Percentiles rank a stretch among this genome's conserved stretches.
phyloP scores from a whole-genome alignment of 2,797 vertebrate genomes.

The Chelidonichthys spinosus region DNA sequence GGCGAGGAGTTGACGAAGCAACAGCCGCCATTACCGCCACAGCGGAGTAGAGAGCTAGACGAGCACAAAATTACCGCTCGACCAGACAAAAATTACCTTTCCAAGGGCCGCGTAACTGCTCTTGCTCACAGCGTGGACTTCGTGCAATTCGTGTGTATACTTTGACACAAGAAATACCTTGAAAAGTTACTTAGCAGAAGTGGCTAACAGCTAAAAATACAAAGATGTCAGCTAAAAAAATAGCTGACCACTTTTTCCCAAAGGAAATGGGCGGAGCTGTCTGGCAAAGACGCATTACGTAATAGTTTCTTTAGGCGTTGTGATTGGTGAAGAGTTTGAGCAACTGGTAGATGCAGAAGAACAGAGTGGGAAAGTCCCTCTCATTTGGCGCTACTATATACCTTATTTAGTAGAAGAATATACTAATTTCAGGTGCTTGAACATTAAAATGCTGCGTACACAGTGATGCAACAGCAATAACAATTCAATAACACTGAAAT shows the following conservation, averaged over 20 bases:
- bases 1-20: conserved; percentile 75
- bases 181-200: conserved; percentile 68
- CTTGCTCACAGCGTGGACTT: conserved; percentile 69
- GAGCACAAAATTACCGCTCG: conserved; percentile 31
- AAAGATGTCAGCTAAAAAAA: conserved; percentile 79
- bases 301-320: conserved; percentile 39
- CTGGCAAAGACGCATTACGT: conserved; percentile 70
- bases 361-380: not conserved
- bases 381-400: too few species aligned
- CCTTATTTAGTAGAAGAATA: not conserved
- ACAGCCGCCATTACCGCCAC: conserved; percentile 83
- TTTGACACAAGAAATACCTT: conserved; percentile 39
- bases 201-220: conserved; percentile 75
- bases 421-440: not conserved
- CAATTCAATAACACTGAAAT: not conserved
- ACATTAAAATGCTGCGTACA: not conserved
- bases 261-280: conserved; percentile 78
- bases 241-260: conserved; percentile 77
- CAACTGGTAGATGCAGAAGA: conserved; percentile 1
- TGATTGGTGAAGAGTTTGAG: conserved; percentile 76
- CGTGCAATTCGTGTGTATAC: conserved; percentile 46
- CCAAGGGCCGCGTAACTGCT: conserved; percentile 59
- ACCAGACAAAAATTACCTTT: conserved; percentile 71
- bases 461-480: not conserved
- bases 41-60: conserved; percentile 40